A percentile compares a stretch with the other conserved stretches of the same genome.
Evolutionary conservation across 2,113 vertebrate species (phyloP).

Genomic region (Zapus hudsonius): DNA sequence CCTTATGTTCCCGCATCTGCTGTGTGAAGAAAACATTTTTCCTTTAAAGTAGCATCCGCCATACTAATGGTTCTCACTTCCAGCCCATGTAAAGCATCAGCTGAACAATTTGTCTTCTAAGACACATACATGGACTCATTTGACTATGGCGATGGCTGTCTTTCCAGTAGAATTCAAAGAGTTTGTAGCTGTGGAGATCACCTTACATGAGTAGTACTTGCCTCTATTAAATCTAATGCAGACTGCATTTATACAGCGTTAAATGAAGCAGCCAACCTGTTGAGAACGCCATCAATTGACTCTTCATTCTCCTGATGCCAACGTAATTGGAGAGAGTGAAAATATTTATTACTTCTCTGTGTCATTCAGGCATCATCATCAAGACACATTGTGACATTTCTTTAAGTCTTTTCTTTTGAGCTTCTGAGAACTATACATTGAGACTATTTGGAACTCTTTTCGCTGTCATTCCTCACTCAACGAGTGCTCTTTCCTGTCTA

Average conservation of each 20-base stretch:
- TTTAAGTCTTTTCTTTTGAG: neutral
- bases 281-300: neutral
- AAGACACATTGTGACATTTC: neutral
- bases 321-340: neutral
- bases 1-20: conserved; percentile 83
- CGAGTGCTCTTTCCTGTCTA: neutral
- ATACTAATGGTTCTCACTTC: conserved; percentile 50
- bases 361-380: neutral
- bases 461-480: neutral
- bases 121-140: neutral
- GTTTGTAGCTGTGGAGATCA: conserved; percentile 10
- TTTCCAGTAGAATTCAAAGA: neutral
- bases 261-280: neutral
- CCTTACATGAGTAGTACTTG: neutral
- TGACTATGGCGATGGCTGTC: neutral
- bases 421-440: neutral
- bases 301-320: neutral
- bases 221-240: conserved; percentile 12
- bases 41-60: conserved; percentile 77
- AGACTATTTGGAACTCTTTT: neutral
- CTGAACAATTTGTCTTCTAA: conserved; percentile 63
- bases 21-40: conserved; percentile 69
- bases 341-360: conserved; percentile 1
- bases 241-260: neutral
- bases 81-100: conserved; percentile 45